Conservation (phyloP, 2,113 vertebrate species). For the Tenrec ecaudatus region DNA sequence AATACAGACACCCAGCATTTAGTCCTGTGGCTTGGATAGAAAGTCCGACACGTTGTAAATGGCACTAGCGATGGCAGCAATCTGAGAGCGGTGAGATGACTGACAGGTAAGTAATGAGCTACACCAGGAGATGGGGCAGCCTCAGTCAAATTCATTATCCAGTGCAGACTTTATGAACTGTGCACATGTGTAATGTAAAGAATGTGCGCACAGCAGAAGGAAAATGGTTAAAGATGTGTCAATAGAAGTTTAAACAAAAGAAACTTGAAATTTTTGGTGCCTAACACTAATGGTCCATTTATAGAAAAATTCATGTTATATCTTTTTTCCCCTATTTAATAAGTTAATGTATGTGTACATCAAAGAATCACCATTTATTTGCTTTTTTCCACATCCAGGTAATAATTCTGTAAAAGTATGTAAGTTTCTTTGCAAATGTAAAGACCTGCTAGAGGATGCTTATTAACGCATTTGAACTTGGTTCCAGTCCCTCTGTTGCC, state of each 20-base stretch:
- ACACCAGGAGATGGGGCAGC: constrained; percentile 65
- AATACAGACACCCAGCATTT: constrained; percentile 58
- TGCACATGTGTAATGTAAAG: constrained; percentile 59
- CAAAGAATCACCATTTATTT: constrained; percentile 66
- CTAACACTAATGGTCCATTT: constrained; percentile 84
- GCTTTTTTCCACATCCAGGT: constrained; percentile 76
- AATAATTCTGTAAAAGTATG: constrained; percentile 79
- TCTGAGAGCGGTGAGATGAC: constrained; percentile 54
- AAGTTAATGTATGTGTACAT: constrained; percentile 76
- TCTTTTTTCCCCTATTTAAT: constrained; percentile 67
- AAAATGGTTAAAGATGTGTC: constrained; percentile 30
- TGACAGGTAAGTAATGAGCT: constrained; percentile 67
- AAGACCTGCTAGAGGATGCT: constrained; percentile 76
- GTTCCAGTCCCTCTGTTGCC: constrained; percentile 87
- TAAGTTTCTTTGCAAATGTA: constrained; percentile 81
- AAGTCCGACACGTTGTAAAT: constrained; percentile 72
- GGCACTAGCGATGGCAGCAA: constrained; percentile 44
- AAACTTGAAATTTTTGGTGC: constrained; percentile 87
- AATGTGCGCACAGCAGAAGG: constrained; percentile 47
- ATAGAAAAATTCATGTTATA: constrained; percentile 59
- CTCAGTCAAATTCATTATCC: constrained; percentile 56
- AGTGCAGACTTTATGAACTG: constrained; percentile 54
- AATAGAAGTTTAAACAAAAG: constrained; percentile 33
- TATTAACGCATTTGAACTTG: constrained; percentile 86
- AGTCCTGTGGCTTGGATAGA: constrained; percentile 67